A percentile compares a stretch with the other conserved stretches of the same genome.
Evolutionary conservation across 2,888 invertebrate genomes (phyloP).

Genomic region (Limenitis camilla): DNA sequence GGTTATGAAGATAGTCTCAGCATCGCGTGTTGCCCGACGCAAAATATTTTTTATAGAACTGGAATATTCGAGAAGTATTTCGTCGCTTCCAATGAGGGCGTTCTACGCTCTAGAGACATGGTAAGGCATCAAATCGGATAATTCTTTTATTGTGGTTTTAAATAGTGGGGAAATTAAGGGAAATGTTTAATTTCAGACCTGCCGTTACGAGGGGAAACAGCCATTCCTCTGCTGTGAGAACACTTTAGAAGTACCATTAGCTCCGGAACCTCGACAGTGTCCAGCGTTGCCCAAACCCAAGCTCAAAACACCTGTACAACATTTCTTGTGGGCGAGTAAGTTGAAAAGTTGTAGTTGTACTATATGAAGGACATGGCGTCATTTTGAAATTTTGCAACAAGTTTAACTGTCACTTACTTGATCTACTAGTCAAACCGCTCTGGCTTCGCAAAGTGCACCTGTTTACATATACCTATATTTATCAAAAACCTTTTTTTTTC

Average conservation of each 20-base stretch:
- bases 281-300: slow-evolving; percentile 1
- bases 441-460: too few species aligned
- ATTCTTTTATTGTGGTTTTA: too few species aligned
- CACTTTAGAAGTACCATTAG: background rate
- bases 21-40: slow-evolving; percentile 12
- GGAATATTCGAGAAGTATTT: slow-evolving; percentile 12
- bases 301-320: background rate
- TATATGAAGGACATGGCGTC: background rate
- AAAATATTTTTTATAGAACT: background rate
- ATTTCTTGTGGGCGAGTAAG: slow-evolving; percentile 9
- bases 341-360: too few species aligned
- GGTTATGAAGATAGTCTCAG: background rate
- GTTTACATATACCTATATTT: too few species aligned
- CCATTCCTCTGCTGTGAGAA: slow-evolving; percentile 14
- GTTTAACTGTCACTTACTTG: too few species aligned
- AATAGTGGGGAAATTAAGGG: background rate
- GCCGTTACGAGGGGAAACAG: slow-evolving; percentile 11
- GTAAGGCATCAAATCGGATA: too few species aligned
- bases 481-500: too few species aligned
- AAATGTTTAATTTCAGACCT: slow-evolving; percentile 1
- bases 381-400: too few species aligned
- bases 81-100: slow-evolving; percentile 5
- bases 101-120: slow-evolving; percentile 3
- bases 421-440: too few species aligned
- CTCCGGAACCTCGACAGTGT: slow-evolving; percentile 1